Base-by-base conservation (phyloP, 2,113 vertebrate species). In the Istiophorus platypterus region DNA sequence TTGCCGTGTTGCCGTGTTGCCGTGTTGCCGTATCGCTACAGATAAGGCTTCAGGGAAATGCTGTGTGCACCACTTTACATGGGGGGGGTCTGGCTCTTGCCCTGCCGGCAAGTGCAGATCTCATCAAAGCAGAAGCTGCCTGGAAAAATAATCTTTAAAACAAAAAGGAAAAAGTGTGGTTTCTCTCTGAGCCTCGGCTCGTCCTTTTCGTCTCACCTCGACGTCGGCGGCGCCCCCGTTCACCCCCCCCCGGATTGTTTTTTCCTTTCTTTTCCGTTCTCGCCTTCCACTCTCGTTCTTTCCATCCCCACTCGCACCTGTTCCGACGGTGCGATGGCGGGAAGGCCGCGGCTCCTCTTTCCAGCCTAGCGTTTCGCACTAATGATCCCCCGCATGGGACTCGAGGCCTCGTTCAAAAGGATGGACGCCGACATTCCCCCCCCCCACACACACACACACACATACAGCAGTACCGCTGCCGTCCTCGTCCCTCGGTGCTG, bases 31-130 rank as follows among this genome's bases (percentile, higher is more conserved):
- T n/a, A n/a, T n/a, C n/a, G n/a, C n/a, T n/a, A 6, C 69, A 90
- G 89, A 92, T 91, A 92, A 90, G 86, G 75, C 83, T 80, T 72
- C 66, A 54, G 84, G 87, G 78, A 89, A 88, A 81, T 39, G 80
- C 72, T 80, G 84, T 12, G 80, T 90, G 89, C 87, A 73, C 87
- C 82, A 82, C 78, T 81, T 88, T 85, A 72, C 62, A 64, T 11
- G 29, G 64, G 64, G 70, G 78, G 59, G 62, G 87, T 63, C 58
- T 85, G 12, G 51, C 68, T 74, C 67, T 85, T 24, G 59, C 18
- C 83, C 78, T 65, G 83, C 59, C 52, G 81, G 66, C 61, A 24
- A 81, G 51, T 54, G 70, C 70, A 80, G 54, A 79, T 84, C 69
- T 73, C 77, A 73, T 78, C 77, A 81, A 56, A 51, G 66, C 26